A percentile compares a stretch with the other conserved stretches of the same genome.
These are phyloP conservation scores for Sebastes minor DNA, from an alignment of 2,797 vertebrate species.

Conservation along the genomic window DNA sequence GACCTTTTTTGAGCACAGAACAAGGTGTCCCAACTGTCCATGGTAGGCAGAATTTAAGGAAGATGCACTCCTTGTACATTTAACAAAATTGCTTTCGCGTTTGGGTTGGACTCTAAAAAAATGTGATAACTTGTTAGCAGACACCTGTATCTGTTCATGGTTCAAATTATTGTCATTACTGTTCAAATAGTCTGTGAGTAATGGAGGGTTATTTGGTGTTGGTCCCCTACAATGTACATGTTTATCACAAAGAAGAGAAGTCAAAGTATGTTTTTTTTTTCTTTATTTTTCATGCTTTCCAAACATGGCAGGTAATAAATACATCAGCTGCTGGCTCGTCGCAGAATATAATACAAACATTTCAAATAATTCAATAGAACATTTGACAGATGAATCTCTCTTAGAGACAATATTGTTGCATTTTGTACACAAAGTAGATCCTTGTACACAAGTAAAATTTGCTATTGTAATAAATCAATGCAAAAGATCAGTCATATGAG, in stretches of 20 bases:
- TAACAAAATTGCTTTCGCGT: too few species aligned
- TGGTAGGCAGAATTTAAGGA: too few species aligned
- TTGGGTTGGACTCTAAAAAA: too few species aligned
- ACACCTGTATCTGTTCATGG: too few species aligned
- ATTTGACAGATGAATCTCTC: conserved; percentile 86
- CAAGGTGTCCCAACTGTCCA: too few species aligned
- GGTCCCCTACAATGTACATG: neutral
- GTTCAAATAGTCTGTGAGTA: too few species aligned
- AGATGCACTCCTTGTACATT: too few species aligned
- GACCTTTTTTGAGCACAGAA: too few species aligned
- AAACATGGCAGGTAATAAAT: conserved; percentile 62
- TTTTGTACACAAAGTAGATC: conserved; percentile 83
- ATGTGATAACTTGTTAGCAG: too few species aligned
- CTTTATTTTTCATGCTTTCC: conserved; percentile 75
- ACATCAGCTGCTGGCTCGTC: conserved; percentile 57
- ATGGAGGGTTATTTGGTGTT: too few species aligned
- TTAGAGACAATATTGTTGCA: conserved; percentile 82
- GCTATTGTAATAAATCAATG: conserved; percentile 83
- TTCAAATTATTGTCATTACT: too few species aligned
- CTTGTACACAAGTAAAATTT: conserved; percentile 82
- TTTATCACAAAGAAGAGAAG: conserved; percentile 7
- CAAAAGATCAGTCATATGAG: conserved; percentile 81
- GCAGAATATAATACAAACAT: conserved; percentile 67
- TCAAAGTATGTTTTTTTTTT: conserved; percentile 30
- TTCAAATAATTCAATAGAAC: conserved; percentile 87